phyloP scores from a whole-genome alignment of 92 coral and sea anemone species.

The Virgularia gustaviana region DNA sequence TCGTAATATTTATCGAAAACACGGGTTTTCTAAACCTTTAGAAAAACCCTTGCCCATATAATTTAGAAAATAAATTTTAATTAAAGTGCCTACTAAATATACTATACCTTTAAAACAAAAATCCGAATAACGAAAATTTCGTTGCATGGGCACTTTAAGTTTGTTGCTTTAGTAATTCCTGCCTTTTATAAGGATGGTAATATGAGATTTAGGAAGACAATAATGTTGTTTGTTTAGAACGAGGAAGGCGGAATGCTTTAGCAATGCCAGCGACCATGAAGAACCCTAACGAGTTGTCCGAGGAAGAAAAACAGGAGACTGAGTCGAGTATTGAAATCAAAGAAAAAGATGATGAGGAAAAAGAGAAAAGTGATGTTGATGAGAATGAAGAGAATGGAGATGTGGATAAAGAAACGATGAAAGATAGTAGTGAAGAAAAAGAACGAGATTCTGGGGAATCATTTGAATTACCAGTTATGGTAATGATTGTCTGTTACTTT shows the following conservation, averaged over 20 bases:
- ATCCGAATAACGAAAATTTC: too few species aligned
- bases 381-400: slow-evolving; percentile 47
- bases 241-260: slow-evolving; percentile 83
- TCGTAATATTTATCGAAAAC: too few species aligned
- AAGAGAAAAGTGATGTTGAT: slow-evolving; percentile 37
- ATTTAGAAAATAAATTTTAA: too few species aligned
- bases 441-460: slow-evolving; percentile 70
- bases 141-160: too few species aligned
- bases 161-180: too few species aligned
- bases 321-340: slow-evolving; percentile 2
- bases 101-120: too few species aligned
- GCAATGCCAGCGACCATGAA: slow-evolving; percentile 59
- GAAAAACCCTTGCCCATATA: too few species aligned
- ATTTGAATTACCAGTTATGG: slow-evolving; percentile 54
- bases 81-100: too few species aligned
- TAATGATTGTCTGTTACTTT: slow-evolving; percentile 27
- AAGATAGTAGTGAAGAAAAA: slow-evolving; percentile 66
- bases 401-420: slow-evolving; percentile 59
- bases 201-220: too few species aligned
- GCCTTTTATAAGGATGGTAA: too few species aligned
- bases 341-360: slow-evolving; percentile 43
- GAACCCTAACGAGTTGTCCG: slow-evolving; percentile 3
- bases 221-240: too few species aligned
- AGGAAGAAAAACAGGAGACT: slow-evolving; percentile 4
- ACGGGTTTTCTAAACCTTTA: too few species aligned